Base-by-base conservation (phyloP, 1,140 invertebrate genomes). In the Anastrepha obliqua region DNA sequence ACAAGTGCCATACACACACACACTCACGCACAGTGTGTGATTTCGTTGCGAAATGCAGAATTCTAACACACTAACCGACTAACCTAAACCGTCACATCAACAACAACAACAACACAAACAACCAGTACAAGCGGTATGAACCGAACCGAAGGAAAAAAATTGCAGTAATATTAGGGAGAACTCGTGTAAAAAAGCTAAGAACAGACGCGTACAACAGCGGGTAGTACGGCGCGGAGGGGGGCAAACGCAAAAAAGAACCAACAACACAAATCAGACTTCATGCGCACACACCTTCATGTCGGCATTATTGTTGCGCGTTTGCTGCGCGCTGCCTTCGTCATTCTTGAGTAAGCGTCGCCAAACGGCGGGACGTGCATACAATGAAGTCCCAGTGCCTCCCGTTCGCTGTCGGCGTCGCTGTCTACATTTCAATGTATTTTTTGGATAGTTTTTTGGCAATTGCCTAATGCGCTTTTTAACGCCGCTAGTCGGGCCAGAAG, bases 401-500 rank as follows among this genome's bases (percentile, higher is more conserved):
- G 20, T 2, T 5, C 0, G 64, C 64, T 67, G 64, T 20, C 70
- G 7, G 9, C 74, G n/a, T 5, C 47, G 44, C 74, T 17, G 70
- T 3, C 44, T 74, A 17, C 13, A 3, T 51, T 42, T 51, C 51
- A 55, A 89, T 62, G 59, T 88, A 81, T 85, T 60, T 87, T 87
- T 86, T 88, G 88, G 87, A 87, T 91, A 91, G 90, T 90, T 91
- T 91, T 88, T 86, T 89, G 88, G 90, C 90, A 89, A 90, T 86
- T 86, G 88, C 87, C 78, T 89, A 89, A 89, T 89, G 88, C 88
- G 88, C 88, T 89, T 89, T 87, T 87, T 86, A 78, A 89, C 87
- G 89, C 86, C 88, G 89, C 87, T 89, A 88, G 89, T 90, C 89
- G 85, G 86, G 89, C 62, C 88, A 85, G 70, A 42, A 86, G 85